Conservation (phyloP, 2,113 vertebrate species). For the Monarcha castaneiventris region DNA sequence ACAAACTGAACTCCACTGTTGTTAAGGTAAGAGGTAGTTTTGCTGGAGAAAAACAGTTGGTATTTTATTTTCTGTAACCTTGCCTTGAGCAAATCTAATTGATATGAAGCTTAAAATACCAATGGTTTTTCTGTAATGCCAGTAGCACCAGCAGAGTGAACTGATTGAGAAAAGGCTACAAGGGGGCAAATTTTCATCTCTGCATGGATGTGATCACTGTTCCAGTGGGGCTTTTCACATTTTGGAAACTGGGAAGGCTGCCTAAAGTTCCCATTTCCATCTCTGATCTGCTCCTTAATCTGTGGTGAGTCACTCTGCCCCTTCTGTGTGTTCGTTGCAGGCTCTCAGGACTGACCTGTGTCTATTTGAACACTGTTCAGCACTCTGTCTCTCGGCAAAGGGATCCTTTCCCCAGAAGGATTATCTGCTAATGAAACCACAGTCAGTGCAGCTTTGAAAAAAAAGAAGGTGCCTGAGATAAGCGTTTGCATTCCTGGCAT, state of each 20-base stretch:
- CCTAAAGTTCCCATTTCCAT: neutral
- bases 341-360: neutral
- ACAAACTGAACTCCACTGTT: neutral
- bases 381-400: accelerated
- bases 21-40: neutral
- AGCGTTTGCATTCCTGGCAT: neutral
- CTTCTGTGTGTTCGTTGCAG: neutral
- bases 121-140: neutral
- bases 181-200: neutral
- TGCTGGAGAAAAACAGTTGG: neutral
- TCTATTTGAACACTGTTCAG: accelerated
- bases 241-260: neutral
- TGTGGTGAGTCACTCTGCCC: neutral
- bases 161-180: neutral
- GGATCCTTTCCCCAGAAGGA: neutral
- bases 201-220: neutral
- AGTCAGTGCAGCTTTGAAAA: neutral
- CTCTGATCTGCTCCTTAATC: neutral
- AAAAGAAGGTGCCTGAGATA: neutral
- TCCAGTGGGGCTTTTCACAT: neutral
- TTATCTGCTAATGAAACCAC: neutral
- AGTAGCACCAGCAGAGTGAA: neutral
- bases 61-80: neutral
- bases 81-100: neutral
- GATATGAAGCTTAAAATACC: neutral